Evolutionary conservation across 2,113 vertebrate species (phyloP), one percentile per base, ranked within the genome.

Genomic region (Rhinolophus sinicus): DNA sequence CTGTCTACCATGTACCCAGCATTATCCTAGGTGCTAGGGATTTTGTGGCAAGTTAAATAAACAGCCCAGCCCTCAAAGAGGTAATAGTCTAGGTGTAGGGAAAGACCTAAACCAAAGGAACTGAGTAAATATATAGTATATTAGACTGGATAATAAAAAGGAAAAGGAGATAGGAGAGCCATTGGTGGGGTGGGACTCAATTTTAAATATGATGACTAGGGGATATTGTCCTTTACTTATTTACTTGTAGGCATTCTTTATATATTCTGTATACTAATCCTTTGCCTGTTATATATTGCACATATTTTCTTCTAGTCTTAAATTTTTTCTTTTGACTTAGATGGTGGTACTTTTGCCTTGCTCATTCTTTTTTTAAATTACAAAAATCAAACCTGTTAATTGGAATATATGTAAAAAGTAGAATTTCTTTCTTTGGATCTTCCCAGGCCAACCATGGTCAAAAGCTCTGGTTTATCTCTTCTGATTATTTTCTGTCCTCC

Each of bases 321-420:
- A 58, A 30, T 93, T 78, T 93, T 78, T 47, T 50, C 90, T 75
- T 76, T 88, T 9, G 52, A 84, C 54, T 88, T 77, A 33, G 56
- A 52, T 26, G 9, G 33, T 44, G 40, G 33, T n/a, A 3, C 16
- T 69, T 60, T 73, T 11, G 11, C 56, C n/a, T 24, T 69, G n/a
- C 3, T 78, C 35, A 70, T 85, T 86, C 15, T 40, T 50, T 50
- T 86, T 44, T 24, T 4, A 35, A 75, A 58, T 62, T 19, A 33
- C 19, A 60, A 70, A 44, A 95, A 58, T 65, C 21, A 30, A 44
- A 69, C 24, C 38, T 80, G 56, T 30, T 16, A 3, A 40, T 38
- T 69, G 28, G 56, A 35, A 58, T 52, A 35, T 4, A 35, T 33
- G 3, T 85, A 40, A 56, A 70, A 88, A 67, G 80, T 19, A 6